phyloP scores from a whole-genome alignment of 2,113 vertebrate species.

The Sisor rabdophorus region DNA sequence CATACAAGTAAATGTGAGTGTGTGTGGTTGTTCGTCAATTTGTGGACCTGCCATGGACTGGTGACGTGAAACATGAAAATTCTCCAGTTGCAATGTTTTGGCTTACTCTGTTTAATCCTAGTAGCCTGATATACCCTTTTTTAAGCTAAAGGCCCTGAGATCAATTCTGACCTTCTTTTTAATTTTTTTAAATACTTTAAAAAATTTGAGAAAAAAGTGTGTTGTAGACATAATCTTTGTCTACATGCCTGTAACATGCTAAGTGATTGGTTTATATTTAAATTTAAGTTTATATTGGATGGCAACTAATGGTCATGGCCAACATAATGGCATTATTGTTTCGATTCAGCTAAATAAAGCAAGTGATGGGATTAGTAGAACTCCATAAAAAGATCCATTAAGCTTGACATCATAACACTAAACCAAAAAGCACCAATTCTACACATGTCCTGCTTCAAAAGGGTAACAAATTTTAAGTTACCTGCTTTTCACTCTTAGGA shows the following conservation, averaged over 20 bases:
- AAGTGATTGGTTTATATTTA: neutral
- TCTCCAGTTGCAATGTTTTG: neutral
- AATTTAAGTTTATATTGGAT: neutral
- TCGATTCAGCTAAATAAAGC: slow-evolving; percentile 5
- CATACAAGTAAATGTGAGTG: too few species aligned
- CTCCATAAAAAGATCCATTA: neutral
- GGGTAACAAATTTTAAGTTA: neutral
- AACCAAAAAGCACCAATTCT: neutral
- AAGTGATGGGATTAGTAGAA: neutral
- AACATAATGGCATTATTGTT: neutral
- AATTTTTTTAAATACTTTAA: too few species aligned
- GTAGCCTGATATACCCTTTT: neutral
- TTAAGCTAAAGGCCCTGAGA: neutral
- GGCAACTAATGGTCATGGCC: neutral
- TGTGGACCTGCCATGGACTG: too few species aligned
- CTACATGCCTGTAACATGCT: neutral
- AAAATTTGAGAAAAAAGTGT: too few species aligned
- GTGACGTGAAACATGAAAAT: neutral
- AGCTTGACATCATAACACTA: neutral
- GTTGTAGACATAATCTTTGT: neutral
- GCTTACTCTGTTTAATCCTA: neutral
- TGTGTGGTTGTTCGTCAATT: too few species aligned
- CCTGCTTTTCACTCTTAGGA: neutral
- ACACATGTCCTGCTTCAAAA: slow-evolving; percentile 1
- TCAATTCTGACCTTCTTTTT: neutral